Base-by-base conservation (phyloP, 2,113 vertebrate genomes). In the Fukomys damarensis region DNA sequence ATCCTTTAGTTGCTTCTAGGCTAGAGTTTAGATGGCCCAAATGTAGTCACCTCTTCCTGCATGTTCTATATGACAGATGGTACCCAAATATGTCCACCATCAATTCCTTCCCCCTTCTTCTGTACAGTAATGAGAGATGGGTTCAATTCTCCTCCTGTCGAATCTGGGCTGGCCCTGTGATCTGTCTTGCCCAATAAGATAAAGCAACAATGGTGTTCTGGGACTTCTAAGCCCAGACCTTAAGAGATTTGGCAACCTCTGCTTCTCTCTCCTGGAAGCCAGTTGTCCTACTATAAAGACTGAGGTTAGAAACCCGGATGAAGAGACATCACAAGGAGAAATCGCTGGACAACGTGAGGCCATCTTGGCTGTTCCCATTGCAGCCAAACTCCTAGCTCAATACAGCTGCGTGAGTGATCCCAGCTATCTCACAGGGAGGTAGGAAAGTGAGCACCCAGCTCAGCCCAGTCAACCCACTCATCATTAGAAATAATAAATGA, bases 201-300 rank as follows among this genome's bases (percentile, higher is more conserved):
- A 22, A 35, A 63, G 41, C n/a, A 43, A 13, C 49, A 65, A 17
- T 32, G 32, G 46, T 32, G 14, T 70, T 66, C 58, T 89, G 17
- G 26, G 30, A 83, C 54, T 82, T 86, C 43, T 54, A 85, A 88
- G 38, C 38, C 82, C 54, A 61, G 0, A 28, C 4, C 24, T 66
- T 61, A 63, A 86, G 56, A 86, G 63, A 93, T 90, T 54, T 68
- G 32, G 26, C 30, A 93, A 24, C 46, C 76, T 87, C 63, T 87
- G n/a, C 59, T 83, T 77, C 83, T 46, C 72, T 58, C 22, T 65
- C 63, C 93, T n/a, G 58, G 38, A 94, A 94, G n/a, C 54, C 74
- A 86, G 52, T 2, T 68, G 32, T 79, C 61, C 26, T 63, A 20
- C 19, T 65, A 3, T n/a, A 63, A 86, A 88, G 61, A 90, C 54